Conservation (phyloP, 2,888 invertebrate genomes). For the Apotomis turbidana region DNA sequence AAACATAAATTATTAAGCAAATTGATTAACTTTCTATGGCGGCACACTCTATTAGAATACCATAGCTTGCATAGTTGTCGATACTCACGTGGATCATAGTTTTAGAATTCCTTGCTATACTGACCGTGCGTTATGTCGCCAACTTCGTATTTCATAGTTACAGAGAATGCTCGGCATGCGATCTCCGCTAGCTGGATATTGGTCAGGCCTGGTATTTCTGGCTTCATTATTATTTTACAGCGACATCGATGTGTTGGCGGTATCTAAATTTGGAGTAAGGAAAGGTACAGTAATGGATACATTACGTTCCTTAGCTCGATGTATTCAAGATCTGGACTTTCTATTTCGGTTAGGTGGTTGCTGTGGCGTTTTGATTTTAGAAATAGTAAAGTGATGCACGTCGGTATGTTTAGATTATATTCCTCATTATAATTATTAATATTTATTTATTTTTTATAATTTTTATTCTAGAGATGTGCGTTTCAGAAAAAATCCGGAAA, state of each 20-base stretch:
- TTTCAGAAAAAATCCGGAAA: too few species aligned
- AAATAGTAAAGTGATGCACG: too few species aligned
- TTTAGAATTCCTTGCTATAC: conserved; percentile 62
- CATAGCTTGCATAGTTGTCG: conserved; percentile 32
- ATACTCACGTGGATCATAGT: conserved; percentile 47
- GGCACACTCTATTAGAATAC: conserved; percentile 21
- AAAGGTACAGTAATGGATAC: not conserved
- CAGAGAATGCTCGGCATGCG: conserved; percentile 66
- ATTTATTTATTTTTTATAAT: too few species aligned
- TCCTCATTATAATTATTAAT: too few species aligned
- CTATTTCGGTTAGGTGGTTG: too few species aligned
- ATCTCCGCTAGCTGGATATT: conserved; percentile 61
- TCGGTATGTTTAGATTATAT: too few species aligned
- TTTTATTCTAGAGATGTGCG: too few species aligned
- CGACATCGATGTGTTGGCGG: conserved; percentile 21
- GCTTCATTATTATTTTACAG: conserved; percentile 71
- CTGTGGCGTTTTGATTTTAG: too few species aligned
- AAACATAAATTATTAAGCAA: conserved; percentile 41
- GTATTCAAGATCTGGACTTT: not conserved
- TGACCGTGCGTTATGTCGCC: conserved; percentile 54
- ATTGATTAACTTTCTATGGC: conserved; percentile 31
- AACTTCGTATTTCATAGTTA: conserved; percentile 70
- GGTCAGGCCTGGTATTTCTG: conserved; percentile 65
- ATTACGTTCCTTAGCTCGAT: not conserved
- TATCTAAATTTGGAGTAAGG: not conserved